Percentiles rank a stretch among this genome's conserved stretches.
Conservation (phyloP, 2,888 invertebrate species). For the Chloromyia formosa region DNA sequence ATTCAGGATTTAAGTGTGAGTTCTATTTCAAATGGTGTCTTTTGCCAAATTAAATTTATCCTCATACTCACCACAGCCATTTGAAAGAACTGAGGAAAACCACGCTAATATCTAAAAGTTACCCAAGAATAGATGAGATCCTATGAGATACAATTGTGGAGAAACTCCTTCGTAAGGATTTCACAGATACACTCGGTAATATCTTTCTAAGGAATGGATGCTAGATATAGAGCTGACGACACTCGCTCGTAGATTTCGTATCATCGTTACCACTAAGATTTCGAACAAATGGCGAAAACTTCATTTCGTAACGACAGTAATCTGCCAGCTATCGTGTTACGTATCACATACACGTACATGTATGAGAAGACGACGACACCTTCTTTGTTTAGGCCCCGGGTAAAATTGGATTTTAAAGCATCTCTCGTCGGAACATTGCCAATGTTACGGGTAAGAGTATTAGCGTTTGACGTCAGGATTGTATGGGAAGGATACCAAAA, state of each 20-base stretch:
- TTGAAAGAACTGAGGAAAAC: no score
- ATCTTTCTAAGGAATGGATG: neutral
- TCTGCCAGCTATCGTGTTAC: slow-evolving; percentile 26
- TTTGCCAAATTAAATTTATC: no score
- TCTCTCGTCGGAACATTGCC: neutral
- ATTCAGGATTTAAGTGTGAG: no score
- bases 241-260: slow-evolving; percentile 7
- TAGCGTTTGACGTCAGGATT: no score
- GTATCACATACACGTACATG: slow-evolving; percentile 3
- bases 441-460: neutral
- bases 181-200: neutral
- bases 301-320: slow-evolving; percentile 30
- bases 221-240: neutral
- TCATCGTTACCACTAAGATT: slow-evolving; percentile 15
- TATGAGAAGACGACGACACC: slow-evolving; percentile 4
- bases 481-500: no score
- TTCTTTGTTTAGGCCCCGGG: slow-evolving; percentile 23
- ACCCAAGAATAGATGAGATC: neutral
- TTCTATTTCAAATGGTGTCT: no score
- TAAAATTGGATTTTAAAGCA: slow-evolving; percentile 30
- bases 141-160: neutral
- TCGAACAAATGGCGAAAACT: slow-evolving; percentile 30
- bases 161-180: neutral
- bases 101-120: no score
- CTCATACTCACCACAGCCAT: no score